Conservation (phyloP, 2,888 invertebrate genomes). For the Eurytoma californica region DNA sequence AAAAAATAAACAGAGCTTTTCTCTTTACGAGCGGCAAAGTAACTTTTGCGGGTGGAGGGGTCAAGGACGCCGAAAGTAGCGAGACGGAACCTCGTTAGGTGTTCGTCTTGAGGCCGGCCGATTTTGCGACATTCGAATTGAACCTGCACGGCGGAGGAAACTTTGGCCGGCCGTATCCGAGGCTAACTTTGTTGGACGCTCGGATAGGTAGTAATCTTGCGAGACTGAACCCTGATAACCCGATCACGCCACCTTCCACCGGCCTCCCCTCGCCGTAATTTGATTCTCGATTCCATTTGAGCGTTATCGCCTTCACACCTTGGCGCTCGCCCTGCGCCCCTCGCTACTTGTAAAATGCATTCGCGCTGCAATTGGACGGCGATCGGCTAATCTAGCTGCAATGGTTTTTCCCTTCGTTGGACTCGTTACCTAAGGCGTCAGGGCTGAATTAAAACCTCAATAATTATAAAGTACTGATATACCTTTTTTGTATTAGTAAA, state of each 20-base stretch:
- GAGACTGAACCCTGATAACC: conserved; percentile 28
- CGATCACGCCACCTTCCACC: conserved; percentile 25
- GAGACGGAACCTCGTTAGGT: conserved; percentile 30
- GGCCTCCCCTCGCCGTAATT: conserved; percentile 35
- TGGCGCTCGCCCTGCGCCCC: neutral
- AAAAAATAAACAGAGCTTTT: too few relatives aligned
- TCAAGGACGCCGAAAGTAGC: neutral
- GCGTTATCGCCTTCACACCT: conserved; percentile 35
- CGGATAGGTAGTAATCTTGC: conserved; percentile 33
- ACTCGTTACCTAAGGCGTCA: too few relatives aligned
- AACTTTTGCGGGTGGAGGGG: too few relatives aligned
- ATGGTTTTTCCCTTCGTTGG: too few relatives aligned
- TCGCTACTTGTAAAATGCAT: too few relatives aligned
- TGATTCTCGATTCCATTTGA: conserved; percentile 54
- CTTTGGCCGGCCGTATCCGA: conserved; percentile 1
- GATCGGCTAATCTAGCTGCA: too few relatives aligned
- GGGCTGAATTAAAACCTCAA: too few relatives aligned
- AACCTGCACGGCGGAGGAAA: neutral
- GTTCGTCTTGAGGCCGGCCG: conserved; percentile 10
- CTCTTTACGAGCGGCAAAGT: too few relatives aligned
- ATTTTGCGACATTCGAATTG: conserved; percentile 9
- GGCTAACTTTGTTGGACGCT: conserved; percentile 34
- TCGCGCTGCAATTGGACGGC: too few relatives aligned
- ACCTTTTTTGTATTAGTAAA: too few relatives aligned
- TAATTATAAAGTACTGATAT: too few relatives aligned